Evolutionary conservation across 2,113 vertebrate species (phyloP).

Genomic region (Centrocercus urophasianus): DNA sequence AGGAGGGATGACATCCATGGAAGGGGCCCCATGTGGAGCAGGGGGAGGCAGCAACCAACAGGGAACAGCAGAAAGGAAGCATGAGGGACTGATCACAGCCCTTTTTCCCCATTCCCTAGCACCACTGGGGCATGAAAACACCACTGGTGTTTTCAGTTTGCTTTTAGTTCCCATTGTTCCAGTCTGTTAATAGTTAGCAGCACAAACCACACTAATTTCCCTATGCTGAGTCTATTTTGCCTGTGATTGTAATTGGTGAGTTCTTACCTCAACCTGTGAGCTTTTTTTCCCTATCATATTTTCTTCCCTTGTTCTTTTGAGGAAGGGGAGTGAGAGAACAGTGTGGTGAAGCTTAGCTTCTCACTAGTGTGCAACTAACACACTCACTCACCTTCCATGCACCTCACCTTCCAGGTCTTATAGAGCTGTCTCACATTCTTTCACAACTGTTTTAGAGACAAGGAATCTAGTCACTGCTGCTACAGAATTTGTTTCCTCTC

Average conservation of each 20-base stretch:
- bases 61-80: background rate
- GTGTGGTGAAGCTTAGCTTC: background rate
- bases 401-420: background rate
- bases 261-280: background rate
- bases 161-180: background rate
- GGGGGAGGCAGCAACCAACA: background rate
- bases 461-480: background rate
- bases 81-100: background rate
- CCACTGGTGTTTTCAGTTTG: background rate
- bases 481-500: background rate
- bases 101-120: background rate
- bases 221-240: background rate
- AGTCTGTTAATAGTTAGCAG: background rate
- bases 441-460: background rate
- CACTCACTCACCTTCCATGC: background rate
- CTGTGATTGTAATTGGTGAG: background rate
- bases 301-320: background rate
- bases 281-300: background rate
- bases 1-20: background rate
- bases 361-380: background rate
- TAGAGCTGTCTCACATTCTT: background rate
- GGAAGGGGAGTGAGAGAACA: background rate
- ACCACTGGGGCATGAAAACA: background rate
- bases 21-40: background rate
- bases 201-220: background rate